These are phyloP conservation scores for Pseudococcus viburni DNA, from an alignment of 2,888 invertebrate genomes.

Conservation along the genomic window DNA sequence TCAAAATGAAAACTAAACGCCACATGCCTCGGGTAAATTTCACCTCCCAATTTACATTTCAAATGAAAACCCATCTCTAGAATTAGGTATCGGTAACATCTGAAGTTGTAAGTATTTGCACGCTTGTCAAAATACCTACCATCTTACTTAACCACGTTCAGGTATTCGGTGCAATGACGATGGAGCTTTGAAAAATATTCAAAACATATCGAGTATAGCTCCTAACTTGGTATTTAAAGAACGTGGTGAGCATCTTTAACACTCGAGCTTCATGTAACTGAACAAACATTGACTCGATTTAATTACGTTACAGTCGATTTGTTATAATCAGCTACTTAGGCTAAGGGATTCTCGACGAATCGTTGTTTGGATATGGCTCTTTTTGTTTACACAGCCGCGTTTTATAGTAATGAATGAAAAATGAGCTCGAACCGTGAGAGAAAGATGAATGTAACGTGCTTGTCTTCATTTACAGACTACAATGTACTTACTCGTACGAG, in stretches of 20 bases:
- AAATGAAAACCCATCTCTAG: not conserved
- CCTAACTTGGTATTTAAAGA: not conserved
- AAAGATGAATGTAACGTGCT: not conserved
- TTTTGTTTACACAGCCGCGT: constrained; percentile 40
- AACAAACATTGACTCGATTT: not conserved
- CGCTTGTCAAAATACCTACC: constrained; percentile 2
- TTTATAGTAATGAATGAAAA: constrained; percentile 46
- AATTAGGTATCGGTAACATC: not conserved
- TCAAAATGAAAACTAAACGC: not conserved
- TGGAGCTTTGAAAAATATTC: constrained; percentile 11
- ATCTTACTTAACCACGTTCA: not conserved
- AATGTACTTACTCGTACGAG: too few relatives aligned
- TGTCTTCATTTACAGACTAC: too few relatives aligned
- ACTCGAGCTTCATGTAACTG: not conserved
- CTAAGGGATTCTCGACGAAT: not conserved
- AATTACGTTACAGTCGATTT: constrained; percentile 44
- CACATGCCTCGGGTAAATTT: not conserved
- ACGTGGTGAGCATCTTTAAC: not conserved
- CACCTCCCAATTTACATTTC: not conserved
- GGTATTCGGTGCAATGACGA: not conserved
- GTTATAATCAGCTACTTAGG: constrained; percentile 39
- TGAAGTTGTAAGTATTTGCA: not conserved
- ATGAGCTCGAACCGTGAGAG: constrained; percentile 23
- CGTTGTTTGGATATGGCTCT: constrained; percentile 14
- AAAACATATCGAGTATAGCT: constrained; percentile 7